Evolutionary conservation across 2,888 invertebrate genomes (phyloP).

Genomic region (Coelopa pilipes): DNA sequence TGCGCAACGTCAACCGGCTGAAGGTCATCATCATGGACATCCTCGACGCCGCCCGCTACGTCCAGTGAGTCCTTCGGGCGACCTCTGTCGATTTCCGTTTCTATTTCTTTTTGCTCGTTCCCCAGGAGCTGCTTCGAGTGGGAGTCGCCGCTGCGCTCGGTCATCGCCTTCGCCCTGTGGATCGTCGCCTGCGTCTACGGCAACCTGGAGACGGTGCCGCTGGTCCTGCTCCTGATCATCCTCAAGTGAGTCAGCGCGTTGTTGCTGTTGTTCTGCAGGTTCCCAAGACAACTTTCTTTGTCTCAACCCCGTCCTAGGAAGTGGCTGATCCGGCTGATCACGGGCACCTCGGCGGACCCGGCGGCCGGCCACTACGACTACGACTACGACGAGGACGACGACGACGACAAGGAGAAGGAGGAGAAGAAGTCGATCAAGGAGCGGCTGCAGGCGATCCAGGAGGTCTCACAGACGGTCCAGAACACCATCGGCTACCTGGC

Average conservation of each 20-base stretch:
- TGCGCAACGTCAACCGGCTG: slow-evolving; percentile 91
- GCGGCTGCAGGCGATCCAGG: slow-evolving; percentile 93
- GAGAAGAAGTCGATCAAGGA: slow-evolving; percentile 96
- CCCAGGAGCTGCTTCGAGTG: slow-evolving; percentile 94
- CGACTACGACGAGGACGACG: slow-evolving; percentile 83
- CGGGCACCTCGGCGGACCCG: slow-evolving; percentile 58
- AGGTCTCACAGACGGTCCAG: slow-evolving; percentile 96
- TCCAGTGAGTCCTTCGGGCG: slow-evolving; percentile 79
- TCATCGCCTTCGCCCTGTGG: slow-evolving; percentile 85
- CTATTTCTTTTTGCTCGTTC: slow-evolving; percentile 42
- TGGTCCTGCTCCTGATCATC: slow-evolving; percentile 83
- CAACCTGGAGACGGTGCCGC: slow-evolving; percentile 94
- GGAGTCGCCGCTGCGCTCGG: slow-evolving; percentile 89
- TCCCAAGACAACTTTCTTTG: too few relatives aligned
- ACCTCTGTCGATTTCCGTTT: neutral
- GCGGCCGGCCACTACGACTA: slow-evolving; percentile 69
- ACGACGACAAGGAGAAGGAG: slow-evolving; percentile 92
- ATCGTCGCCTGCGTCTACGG: slow-evolving; percentile 92
- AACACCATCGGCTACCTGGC: slow-evolving; percentile 95
- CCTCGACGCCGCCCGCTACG: slow-evolving; percentile 88
- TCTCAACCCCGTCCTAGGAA: slow-evolving; percentile 54
- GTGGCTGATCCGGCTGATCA: slow-evolving; percentile 65
- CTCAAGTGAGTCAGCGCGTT: slow-evolving; percentile 69
- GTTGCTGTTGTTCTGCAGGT: too few relatives aligned
- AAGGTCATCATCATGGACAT: slow-evolving; percentile 90